Base-by-base conservation (phyloP, 2,888 invertebrate genomes). In the Brachyptera risi region DNA sequence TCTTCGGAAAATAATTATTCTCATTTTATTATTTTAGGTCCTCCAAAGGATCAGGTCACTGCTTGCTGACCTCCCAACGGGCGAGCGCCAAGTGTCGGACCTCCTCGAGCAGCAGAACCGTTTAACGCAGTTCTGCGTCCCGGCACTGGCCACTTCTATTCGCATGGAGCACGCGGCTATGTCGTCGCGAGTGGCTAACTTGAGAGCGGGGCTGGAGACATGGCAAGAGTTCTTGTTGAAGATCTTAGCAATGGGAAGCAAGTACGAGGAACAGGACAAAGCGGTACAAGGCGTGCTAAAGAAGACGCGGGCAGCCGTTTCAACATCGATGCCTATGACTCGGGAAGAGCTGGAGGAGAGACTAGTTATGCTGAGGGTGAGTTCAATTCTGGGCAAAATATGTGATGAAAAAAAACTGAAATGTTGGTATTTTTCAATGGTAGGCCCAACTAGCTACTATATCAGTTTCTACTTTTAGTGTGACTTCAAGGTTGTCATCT, bases 111-210 rank as follows among this genome's bases (percentile, higher is more conserved):
- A 87, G 73, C 86, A 90, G 68, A 82, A 82, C 60, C 77, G 79
- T 67, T 76, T 92, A 9, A 72, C 90, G 49, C 78, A 79, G 60
- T 86, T 87, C 70, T 88, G 89, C 65, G 91, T 92, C 67, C 88
- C 89, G 67, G 84, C 87, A 0, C 78, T 91, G 57, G 86, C 87
- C 2, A 84, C 88, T 0, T 89, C 91, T 0, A 85, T 92, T 15
- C 81, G 88, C 63, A 88, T 90, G 84, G 92, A 92, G 73, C 87
- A 88, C 70, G 85, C 86, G 0, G 88, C 91, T 1, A 84, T 87
- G 31, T 80, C 80, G 1, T 89, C 92, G 71, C 78, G 92, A 60
- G 83, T 91, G n/a, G 83, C 84, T 47, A 92, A 91, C 71, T 74
- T 91, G 15, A 83, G 86, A 66, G 92, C 92, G 7, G 88, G 89